Conservation (phyloP, 2,797 vertebrate species). For the Fistularia commersonii region DNA sequence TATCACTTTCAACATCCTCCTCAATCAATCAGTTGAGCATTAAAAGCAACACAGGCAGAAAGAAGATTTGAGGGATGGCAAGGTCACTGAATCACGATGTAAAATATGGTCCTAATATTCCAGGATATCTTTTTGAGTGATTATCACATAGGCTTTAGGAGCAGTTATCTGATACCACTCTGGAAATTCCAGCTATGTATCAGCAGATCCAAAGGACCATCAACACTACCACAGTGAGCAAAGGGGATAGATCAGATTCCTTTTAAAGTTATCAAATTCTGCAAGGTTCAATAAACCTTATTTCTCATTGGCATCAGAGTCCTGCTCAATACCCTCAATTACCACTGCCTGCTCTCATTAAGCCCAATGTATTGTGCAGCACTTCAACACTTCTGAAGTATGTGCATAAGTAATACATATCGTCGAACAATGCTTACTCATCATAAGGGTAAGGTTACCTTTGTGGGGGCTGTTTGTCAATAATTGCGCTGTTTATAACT, state of each 20-base stretch:
- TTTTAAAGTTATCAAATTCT: slow-evolving; percentile 53
- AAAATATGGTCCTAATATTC: too few relatives aligned
- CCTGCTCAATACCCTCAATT: slow-evolving; percentile 51
- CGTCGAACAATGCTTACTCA: slow-evolving; percentile 25
- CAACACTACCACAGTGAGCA: slow-evolving; percentile 33
- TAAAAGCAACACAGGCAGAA: too few relatives aligned
- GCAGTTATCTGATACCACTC: slow-evolving; percentile 34
- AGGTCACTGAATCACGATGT: too few relatives aligned
- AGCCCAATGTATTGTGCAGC: slow-evolving; percentile 19
- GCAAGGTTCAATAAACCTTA: slow-evolving; percentile 55
- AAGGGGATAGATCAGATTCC: slow-evolving; percentile 29
- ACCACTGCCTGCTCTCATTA: slow-evolving; percentile 48
- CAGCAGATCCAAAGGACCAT: slow-evolving; percentile 49
- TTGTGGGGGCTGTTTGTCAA: slow-evolving; percentile 51
- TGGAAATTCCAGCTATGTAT: slow-evolving; percentile 41
- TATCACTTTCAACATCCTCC: too few relatives aligned
- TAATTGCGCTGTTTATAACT: slow-evolving; percentile 43
- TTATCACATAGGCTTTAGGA: slow-evolving; percentile 29
- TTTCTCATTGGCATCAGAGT: slow-evolving; percentile 28
- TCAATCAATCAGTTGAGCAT: too few relatives aligned
- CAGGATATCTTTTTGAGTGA: not conserved
- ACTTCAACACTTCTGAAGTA: slow-evolving; percentile 33
- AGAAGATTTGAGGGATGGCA: too few relatives aligned
- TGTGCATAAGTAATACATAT: slow-evolving; percentile 41
- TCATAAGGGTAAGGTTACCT: slow-evolving; percentile 43